Conservation (phyloP, 2,888 invertebrate genomes). For the Pristionchus maxplancki region DNA sequence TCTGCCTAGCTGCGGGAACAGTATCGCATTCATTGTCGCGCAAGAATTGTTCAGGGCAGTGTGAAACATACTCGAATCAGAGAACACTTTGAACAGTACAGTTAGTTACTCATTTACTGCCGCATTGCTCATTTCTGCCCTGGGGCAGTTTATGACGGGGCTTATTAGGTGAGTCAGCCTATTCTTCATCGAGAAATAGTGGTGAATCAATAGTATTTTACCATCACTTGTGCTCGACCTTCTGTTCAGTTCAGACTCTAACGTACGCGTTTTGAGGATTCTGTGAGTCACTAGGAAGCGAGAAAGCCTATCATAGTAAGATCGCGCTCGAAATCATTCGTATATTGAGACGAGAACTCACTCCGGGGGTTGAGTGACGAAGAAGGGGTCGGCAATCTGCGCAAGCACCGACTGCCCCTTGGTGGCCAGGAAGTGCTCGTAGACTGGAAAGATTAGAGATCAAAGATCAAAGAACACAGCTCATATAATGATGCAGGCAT, state of each 20-base stretch:
- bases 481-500: neutral
- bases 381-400: constrained; percentile 60
- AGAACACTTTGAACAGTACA: neutral
- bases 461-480: no score
- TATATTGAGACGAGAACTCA: neutral
- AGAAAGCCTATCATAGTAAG: no score
- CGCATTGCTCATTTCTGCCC: neutral
- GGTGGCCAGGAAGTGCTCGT: constrained; percentile 48
- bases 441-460: constrained; percentile 39
- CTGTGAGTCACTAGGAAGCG: no score
- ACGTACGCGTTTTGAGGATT: no score
- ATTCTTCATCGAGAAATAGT: neutral
- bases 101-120: constrained; percentile 10
- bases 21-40: neutral
- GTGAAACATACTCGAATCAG: neutral
- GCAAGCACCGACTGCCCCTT: constrained; percentile 47
- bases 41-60: neutral
- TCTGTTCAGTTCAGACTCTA: no score
- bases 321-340: no score
- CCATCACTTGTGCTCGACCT: neutral
- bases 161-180: constrained; percentile 6
- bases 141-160: neutral
- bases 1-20: no score
- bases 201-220: neutral
- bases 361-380: constrained; percentile 65